A percentile compares a stretch with the other conserved stretches of the same genome.
These are phyloP conservation scores for Scopus umbretta DNA, from an alignment of 2,113 vertebrate genomes.

Conservation along the genomic window DNA sequence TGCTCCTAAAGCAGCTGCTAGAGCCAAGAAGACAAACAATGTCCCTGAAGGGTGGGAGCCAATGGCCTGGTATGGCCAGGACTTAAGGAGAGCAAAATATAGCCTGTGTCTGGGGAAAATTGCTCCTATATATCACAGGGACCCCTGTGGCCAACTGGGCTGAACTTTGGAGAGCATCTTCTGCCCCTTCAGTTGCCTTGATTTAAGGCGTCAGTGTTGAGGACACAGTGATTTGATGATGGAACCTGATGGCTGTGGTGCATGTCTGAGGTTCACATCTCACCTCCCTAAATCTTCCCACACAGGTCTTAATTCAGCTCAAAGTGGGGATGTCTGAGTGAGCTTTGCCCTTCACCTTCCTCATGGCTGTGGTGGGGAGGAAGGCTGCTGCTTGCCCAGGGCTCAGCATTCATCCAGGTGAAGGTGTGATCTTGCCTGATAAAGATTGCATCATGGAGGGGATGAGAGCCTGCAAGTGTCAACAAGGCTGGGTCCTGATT, in stretches of 20 bases:
- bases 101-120: background rate
- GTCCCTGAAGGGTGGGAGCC: background rate
- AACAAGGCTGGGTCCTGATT: background rate
- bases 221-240: background rate
- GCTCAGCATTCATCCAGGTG: background rate
- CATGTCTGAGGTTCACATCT: background rate
- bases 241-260: background rate
- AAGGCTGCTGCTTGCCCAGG: background rate
- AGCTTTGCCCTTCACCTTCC: background rate
- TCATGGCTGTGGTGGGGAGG: background rate
- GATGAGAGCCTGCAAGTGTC: background rate
- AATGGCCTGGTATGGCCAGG: background rate
- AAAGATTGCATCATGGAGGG: accelerated
- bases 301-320: accelerated
- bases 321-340: background rate
- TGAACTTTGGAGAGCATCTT: background rate
- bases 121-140: background rate
- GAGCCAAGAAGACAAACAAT: background rate
- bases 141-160: background rate
- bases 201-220: background rate
- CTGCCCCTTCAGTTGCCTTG: background rate
- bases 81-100: background rate
- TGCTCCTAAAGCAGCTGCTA: background rate
- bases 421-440: background rate
- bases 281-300: background rate